phyloP scores from a whole-genome alignment of 2,113 vertebrate genomes.

The Phodopus roborovskii region DNA sequence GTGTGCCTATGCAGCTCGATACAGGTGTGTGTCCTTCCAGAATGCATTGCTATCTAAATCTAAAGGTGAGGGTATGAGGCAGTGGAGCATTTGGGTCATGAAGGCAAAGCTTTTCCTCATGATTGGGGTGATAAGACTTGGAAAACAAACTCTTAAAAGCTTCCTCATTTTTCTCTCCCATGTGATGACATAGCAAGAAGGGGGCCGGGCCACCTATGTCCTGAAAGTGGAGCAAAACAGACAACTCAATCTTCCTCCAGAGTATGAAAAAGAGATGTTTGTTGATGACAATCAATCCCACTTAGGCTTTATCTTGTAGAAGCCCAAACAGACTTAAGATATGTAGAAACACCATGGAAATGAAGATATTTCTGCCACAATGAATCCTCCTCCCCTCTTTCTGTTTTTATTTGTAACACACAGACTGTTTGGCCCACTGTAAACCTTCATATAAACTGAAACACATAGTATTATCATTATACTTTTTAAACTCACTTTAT shows the following conservation, averaged over 20 bases:
- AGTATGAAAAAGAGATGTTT: not conserved
- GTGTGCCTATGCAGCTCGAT: not conserved
- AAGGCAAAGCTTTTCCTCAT: not conserved
- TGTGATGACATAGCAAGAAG: not conserved
- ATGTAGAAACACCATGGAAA: not conserved
- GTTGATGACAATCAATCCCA: not conserved
- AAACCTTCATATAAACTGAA: not conserved
- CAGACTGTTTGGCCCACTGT: not conserved
- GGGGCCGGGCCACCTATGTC: not conserved
- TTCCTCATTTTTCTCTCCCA: too few species aligned
- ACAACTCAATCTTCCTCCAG: not conserved
- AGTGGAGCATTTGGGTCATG: not conserved
- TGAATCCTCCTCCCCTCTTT: not conserved
- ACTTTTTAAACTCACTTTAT: not conserved
- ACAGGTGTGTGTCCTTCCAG: too few species aligned
- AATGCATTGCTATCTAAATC: not conserved
- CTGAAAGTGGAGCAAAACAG: not conserved
- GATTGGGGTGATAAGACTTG: not conserved
- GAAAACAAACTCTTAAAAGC: not conserved
- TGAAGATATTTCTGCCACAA: not conserved
- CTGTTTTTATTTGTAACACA: not conserved
- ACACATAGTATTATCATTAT: not conserved
- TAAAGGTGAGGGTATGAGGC: not conserved
- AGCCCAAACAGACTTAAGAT: not conserved
- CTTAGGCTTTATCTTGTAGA: not conserved